Conservation (phyloP, 2,797 vertebrate genomes). For the Alca torda region DNA sequence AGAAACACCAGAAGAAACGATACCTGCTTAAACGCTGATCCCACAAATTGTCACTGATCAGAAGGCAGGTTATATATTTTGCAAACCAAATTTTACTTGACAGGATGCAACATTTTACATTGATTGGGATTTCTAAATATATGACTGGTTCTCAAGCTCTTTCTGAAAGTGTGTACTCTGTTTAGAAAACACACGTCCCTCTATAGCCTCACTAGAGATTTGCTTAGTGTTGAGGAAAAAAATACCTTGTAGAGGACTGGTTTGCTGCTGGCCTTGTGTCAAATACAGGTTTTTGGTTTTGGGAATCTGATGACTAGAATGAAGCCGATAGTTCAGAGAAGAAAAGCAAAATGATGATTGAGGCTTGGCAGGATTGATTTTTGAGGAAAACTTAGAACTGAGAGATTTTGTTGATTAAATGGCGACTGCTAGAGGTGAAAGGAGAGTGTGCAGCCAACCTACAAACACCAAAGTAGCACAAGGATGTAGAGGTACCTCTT, state of each 20-base stretch:
- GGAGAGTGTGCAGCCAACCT: background rate
- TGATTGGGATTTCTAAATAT: background rate
- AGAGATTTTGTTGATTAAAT: background rate
- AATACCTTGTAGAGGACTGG: fast-evolving
- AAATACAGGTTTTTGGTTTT: background rate
- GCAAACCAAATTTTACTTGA: background rate
- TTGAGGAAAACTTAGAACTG: background rate
- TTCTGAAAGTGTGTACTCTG: fast-evolving
- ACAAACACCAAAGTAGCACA: background rate
- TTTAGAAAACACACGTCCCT: background rate
- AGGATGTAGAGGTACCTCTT: background rate
- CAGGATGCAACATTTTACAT: background rate
- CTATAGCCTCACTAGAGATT: background rate
- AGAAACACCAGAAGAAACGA: background rate
- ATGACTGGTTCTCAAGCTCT: background rate
- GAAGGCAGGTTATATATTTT: background rate
- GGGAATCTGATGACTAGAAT: background rate
- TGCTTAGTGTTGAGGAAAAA: background rate
- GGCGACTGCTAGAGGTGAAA: background rate
- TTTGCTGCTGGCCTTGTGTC: background rate
- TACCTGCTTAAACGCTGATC: background rate
- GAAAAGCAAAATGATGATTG: background rate
- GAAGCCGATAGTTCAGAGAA: background rate
- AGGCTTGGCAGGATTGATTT: background rate
- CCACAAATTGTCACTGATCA: background rate